Base-by-base conservation (phyloP, 2,113 vertebrate genomes). In the Arothron firmamentum region DNA sequence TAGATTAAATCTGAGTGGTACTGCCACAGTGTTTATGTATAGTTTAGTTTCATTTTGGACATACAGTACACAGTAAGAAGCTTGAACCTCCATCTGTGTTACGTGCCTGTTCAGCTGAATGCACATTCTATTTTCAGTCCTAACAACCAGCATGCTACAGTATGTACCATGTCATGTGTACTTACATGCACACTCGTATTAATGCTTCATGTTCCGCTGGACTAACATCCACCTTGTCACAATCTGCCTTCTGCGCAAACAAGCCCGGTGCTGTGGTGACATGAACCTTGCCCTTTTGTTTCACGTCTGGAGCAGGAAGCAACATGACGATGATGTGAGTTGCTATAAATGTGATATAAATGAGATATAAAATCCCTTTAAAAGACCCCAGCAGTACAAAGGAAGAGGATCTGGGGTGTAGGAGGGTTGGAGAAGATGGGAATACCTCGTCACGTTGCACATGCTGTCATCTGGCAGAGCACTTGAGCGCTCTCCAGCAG, bases 191-290 rank as follows among this genome's bases (percentile, higher is more conserved):
- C 56, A 62, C 16, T 56, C 62, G 63, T 81, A 65, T 79, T 85
- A 77, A 82, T 75, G 74, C 58, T 71, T 54, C 70, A 61, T 52
- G 63, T 75, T 82, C 67, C 67, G 76, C 81, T 74, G 75, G 53
- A 19, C 70, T 67, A 56, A 61, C 59, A 55, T 64, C 74, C 75
- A 78, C 62, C 47, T 62, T 57, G 31, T 62, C 67, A 59, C 62
- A 52, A 56, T 63, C 45, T 41, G 7, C 52, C 60, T 53, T 66
- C 79, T 71, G 43, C 28, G 49, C 71, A 76, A 86, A 85, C 84
- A 85, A 79, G 52, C 20, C 21, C 10, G 21, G 56, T 13, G 0
- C 42, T 16, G 14, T 23, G 53, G 52, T 47, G 25, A 56, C 48
- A 56, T 66, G 63, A 82, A 83, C 82, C 47, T 70, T 68, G 67